Evolutionary conservation across 2,888 invertebrate species (phyloP), one percentile per base, ranked within the genome.

Genomic region (Chrysopilus asiliformis): DNA sequence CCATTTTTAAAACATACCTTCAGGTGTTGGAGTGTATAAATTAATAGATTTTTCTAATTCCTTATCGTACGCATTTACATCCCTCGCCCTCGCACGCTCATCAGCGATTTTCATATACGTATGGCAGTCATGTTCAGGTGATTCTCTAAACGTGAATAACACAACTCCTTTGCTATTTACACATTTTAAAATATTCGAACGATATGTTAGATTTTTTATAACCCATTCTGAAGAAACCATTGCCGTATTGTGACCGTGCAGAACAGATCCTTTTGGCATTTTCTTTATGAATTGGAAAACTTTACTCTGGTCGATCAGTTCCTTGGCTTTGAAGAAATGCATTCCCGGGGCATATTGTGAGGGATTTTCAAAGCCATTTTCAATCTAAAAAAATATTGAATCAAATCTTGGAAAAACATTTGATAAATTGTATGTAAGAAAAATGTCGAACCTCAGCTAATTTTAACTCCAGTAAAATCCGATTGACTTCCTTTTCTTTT

Each of bases 211-310:
- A 45, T 74, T 69, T 4, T 58, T 49, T 10, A 70, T 62, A 7
- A 72, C 47, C 53, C 64, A 74, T 25, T 68, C 66, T 1, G 62
- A 55, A 2, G 68, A 68, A n/a, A 64, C 68, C 31, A 68, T 62
- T 1, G 70, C 69, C 2, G 67, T 63, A 39, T 71, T 64, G 49
- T 75, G 75, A 0, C 65, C 65, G 45, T 75, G 75, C 3, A 75
- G 53, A 2, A 70, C 66, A 1, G 66, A 68, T 1, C 74, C 78
- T 38, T 63, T 78, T 0, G 78, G 78, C 57, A 78, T 60, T 45
- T 60, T 60, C 35, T 66, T 62, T 22, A 78, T 69, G 2, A 76
- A 61, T 35, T 69, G 54, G 48, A 70, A 77, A 0, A 77, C 70
- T 36, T 65, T 55, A 2, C 74, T 74, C 16, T 63, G 53, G 4